These are phyloP conservation scores for Chamaea fasciata DNA, from an alignment of 2,113 vertebrate species.

Conservation along the genomic window DNA sequence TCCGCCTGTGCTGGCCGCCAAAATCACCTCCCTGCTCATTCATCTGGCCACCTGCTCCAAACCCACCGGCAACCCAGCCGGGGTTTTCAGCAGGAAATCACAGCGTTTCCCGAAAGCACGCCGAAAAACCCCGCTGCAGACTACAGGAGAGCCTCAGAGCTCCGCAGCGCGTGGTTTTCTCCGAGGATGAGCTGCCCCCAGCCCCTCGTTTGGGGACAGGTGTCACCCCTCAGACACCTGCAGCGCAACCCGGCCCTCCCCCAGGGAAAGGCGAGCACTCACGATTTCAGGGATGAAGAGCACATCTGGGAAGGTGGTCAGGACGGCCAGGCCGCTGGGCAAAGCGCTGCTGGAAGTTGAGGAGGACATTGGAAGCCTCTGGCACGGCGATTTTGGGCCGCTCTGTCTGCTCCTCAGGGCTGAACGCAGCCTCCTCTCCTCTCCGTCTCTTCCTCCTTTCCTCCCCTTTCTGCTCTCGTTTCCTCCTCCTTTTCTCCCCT, in stretches of 20 bases:
- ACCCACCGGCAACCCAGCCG: background rate
- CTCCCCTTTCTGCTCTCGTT: background rate
- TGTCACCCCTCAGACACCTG: background rate
- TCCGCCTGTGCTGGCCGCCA: background rate
- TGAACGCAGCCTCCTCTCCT: background rate
- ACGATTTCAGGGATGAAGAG: slow-evolving; percentile 50
- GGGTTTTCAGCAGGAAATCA: background rate
- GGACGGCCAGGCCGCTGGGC: slow-evolving; percentile 11
- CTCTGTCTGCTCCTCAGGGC: background rate
- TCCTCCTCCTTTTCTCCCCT: background rate
- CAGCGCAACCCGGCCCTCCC: background rate
- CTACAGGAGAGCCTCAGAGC: background rate
- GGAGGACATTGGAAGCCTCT: background rate
- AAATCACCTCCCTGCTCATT: background rate
- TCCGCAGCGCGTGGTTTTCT: background rate
- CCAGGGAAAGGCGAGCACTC: background rate
- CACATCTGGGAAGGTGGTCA: slow-evolving; percentile 33
- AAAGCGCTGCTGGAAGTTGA: background rate
- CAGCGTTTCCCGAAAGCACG: background rate
- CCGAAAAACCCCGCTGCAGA: background rate
- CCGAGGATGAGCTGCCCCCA: background rate
- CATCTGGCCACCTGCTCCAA: background rate
- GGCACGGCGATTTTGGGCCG: accelerated
- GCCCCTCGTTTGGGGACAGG: accelerated
- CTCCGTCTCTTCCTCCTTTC: background rate